Evolutionary conservation across 2,113 vertebrate genomes (phyloP).

Genomic region (Laticauda colubrina): DNA sequence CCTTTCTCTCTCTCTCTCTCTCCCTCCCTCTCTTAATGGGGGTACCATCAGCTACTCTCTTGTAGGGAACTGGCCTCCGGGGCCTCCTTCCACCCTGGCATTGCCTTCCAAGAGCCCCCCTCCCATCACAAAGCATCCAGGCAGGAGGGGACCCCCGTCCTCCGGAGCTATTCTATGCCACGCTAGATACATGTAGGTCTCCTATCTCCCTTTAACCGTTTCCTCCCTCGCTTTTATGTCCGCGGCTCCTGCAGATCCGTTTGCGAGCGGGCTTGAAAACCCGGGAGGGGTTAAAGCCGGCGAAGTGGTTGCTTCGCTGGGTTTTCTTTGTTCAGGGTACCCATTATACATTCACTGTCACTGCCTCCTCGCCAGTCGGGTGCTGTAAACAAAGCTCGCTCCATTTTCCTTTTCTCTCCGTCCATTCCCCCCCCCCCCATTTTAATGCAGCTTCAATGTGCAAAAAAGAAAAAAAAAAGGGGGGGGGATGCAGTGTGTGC

Average conservation of each 20-base stretch:
- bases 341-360: constrained; percentile 70
- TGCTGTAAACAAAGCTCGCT: constrained; percentile 41
- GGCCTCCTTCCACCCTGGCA: background rate
- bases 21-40: background rate
- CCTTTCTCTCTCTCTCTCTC: too few relatives aligned
- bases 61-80: background rate
- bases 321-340: constrained; percentile 69
- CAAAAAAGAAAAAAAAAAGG: too few relatives aligned
- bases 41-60: background rate
- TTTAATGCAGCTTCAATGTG: constrained; percentile 24
- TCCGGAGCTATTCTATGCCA: background rate
- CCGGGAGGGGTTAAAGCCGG: constrained; percentile 7
- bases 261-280: constrained; percentile 34
- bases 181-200: too few relatives aligned
- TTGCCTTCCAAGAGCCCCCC: background rate
- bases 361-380: constrained; percentile 43
- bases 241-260: background rate
- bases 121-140: too few relatives aligned
- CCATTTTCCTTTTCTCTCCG: background rate
- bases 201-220: background rate
- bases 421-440: background rate
- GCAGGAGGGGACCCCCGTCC: too few relatives aligned
- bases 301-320: constrained; percentile 39
- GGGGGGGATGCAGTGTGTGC: background rate
- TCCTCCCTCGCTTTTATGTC: background rate